phyloP scores from a whole-genome alignment of 2,888 invertebrate genomes.

The Thyatira batis region DNA sequence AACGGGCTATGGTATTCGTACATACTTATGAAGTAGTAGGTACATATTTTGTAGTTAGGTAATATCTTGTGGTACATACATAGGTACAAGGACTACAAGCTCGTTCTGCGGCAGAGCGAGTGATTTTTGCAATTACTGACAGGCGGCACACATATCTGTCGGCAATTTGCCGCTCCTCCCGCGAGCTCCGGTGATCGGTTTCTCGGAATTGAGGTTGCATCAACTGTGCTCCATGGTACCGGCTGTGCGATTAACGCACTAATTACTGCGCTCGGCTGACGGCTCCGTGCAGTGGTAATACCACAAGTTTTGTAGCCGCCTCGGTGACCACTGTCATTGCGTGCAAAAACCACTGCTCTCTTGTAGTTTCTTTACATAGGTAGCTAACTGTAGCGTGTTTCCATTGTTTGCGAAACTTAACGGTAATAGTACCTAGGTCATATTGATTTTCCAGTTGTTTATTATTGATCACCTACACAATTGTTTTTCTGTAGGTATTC shows the following conservation, averaged over 20 bases:
- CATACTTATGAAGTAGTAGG: background rate
- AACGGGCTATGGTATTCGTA: no score
- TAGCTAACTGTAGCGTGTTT: background rate
- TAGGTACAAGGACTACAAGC: slow-evolving; percentile 45
- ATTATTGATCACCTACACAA: no score
- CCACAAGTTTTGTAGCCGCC: slow-evolving; percentile 9
- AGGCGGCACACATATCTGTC: slow-evolving; percentile 76
- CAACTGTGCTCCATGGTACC: slow-evolving; percentile 57
- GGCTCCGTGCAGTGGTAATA: slow-evolving; percentile 11
- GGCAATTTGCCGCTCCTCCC: slow-evolving; percentile 75
- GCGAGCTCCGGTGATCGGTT: slow-evolving; percentile 69
- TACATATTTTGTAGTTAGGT: background rate
- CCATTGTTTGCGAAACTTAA: background rate
- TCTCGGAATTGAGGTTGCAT: slow-evolving; percentile 76
- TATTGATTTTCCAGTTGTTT: no score
- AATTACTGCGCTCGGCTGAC: slow-evolving; percentile 55
- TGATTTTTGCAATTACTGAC: slow-evolving; percentile 79
- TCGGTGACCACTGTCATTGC: slow-evolving; percentile 11
- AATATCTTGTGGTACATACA: background rate
- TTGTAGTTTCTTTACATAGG: background rate
- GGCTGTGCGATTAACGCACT: slow-evolving; percentile 75
- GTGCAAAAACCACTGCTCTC: background rate
- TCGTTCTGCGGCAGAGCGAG: slow-evolving; percentile 46
- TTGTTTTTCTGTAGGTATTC: no score
- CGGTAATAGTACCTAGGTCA: background rate